Conservation (phyloP, 1,140 invertebrate genomes). For the Drosophila ogumai region DNA sequence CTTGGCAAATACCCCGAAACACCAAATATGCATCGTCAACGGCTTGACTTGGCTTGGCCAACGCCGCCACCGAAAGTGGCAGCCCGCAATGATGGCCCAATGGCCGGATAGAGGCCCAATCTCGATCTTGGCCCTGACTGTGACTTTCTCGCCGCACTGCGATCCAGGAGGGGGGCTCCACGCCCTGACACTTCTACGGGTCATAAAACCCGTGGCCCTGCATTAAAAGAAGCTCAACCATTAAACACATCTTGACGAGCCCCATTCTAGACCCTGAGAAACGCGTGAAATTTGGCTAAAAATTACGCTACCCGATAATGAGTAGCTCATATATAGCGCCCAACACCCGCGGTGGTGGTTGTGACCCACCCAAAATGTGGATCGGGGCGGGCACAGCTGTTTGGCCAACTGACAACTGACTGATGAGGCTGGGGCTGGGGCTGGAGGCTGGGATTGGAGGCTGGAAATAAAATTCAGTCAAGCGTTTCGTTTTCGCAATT, state of each 20-base stretch:
- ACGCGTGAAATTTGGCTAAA: conserved; percentile 64
- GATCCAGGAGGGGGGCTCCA: background rate
- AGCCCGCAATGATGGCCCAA: conserved; percentile 24
- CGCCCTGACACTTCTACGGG: conserved; percentile 26
- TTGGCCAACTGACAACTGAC: conserved; percentile 41
- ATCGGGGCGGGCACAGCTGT: conserved; percentile 47
- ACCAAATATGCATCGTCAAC: conserved; percentile 46
- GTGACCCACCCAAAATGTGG: conserved; percentile 38
- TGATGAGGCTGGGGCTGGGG: conserved; percentile 22
- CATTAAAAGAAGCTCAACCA: conserved; percentile 39
- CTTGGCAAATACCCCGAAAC: conserved; percentile 67
- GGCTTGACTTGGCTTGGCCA: conserved; percentile 9
- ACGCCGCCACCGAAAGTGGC: conserved; percentile 36
- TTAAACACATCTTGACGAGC: conserved; percentile 51
- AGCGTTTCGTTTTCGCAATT: conserved; percentile 73
- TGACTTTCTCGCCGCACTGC: conserved; percentile 55
- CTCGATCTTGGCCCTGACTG: conserved; percentile 39
- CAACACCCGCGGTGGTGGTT: background rate
- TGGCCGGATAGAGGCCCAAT: conserved; percentile 20
- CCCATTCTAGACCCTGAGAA: conserved; percentile 50
- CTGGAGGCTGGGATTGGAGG: conserved; percentile 28
- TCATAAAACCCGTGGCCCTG: conserved; percentile 35
- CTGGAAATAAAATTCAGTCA: conserved; percentile 66
- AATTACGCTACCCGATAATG: conserved; percentile 56
- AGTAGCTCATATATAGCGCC: conserved; percentile 37